A percentile compares a stretch with the other conserved stretches of the same genome.
phyloP scores from a whole-genome alignment of 2,888 invertebrate species.

The Nemurella pictetii region DNA sequence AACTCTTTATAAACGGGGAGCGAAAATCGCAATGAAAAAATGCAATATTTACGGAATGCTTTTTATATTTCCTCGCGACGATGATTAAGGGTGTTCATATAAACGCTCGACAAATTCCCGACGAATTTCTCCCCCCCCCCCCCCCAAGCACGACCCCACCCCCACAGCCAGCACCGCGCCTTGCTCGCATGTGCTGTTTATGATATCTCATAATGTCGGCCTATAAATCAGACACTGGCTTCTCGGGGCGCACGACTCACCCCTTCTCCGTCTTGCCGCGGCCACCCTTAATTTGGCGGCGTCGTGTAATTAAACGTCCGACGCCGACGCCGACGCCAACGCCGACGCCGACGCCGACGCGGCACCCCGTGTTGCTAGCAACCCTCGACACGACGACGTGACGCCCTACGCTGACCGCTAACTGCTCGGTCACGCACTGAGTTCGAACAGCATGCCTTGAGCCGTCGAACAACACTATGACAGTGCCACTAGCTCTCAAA shows the following conservation, averaged over 20 bases:
- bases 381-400: background rate
- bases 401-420: too few relatives aligned
- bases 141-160: background rate
- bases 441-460: too few relatives aligned
- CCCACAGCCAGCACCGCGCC: background rate
- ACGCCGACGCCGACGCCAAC: background rate
- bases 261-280: conserved; percentile 22
- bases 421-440: too few relatives aligned
- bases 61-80: conserved; percentile 26
- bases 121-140: background rate
- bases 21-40: conserved; percentile 10
- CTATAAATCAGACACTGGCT: conserved; percentile 37
- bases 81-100: conserved; percentile 31
- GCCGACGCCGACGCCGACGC: background rate
- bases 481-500: too few relatives aligned
- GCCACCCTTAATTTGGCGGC: conserved; percentile 12
- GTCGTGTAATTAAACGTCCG: conserved; percentile 12
- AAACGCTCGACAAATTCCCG: conserved; percentile 25
- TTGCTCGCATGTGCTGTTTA: conserved; percentile 35
- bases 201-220: conserved; percentile 39
- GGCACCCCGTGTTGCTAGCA: background rate
- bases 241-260: background rate
- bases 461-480: too few relatives aligned
- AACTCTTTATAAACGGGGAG: background rate
- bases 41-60: conserved; percentile 28